Conservation (phyloP, 2,888 invertebrate genomes). For the Rotaria magnacalcarata region DNA sequence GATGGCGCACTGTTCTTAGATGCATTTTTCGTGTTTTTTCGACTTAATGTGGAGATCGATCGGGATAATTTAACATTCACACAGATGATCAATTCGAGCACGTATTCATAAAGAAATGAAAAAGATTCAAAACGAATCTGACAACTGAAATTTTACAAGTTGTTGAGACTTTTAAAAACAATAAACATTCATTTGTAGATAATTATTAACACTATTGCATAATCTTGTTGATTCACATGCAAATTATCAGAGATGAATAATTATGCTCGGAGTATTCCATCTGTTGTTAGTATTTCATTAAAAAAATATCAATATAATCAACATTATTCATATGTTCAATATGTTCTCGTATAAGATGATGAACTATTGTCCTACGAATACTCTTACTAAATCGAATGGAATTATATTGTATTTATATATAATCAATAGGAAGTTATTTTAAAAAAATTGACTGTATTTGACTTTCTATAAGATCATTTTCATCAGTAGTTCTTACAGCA, state of each 20-base stretch:
- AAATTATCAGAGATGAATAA: background rate
- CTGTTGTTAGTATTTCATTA: background rate
- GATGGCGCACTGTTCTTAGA: background rate
- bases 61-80: no score
- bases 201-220: background rate
- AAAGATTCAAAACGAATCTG: background rate
- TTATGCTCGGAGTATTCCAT: background rate
- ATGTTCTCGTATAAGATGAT: background rate
- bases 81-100: no score
- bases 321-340: background rate
- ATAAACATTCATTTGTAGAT: background rate
- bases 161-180: background rate
- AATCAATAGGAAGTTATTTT: background rate
- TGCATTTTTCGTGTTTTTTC: background rate
- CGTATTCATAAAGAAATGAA: background rate
- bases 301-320: background rate
- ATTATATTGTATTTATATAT: background rate
- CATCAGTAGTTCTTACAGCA: background rate
- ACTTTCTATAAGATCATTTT: background rate
- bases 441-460: background rate
- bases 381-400: no score
- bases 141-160: background rate
- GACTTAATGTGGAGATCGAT: no score
- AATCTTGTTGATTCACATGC: slow-evolving; percentile 17
- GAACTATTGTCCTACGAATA: background rate